A percentile compares a stretch with the other conserved stretches of the same genome.
Conservation (phyloP, 1,140 invertebrate genomes). For the Trichogramma pretiosum region DNA sequence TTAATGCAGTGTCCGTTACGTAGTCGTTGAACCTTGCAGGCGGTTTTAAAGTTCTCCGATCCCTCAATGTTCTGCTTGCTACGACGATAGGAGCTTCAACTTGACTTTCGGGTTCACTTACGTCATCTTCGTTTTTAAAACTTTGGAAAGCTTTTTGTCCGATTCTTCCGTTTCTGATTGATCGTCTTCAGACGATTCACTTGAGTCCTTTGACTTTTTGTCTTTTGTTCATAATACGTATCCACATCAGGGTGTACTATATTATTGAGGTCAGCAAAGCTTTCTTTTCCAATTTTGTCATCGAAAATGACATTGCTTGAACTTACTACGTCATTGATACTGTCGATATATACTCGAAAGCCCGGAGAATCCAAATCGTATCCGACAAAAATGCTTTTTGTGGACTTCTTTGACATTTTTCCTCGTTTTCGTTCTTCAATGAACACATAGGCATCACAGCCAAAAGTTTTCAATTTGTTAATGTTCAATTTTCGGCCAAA, state of each 20-base stretch:
- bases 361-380: slow-evolving; percentile 15
- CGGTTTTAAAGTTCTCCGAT: background rate
- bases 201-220: background rate
- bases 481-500: slow-evolving; percentile 6
- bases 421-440: slow-evolving; percentile 13
- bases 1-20: background rate
- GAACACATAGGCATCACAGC: slow-evolving; percentile 15
- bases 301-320: background rate
- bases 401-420: slow-evolving; percentile 18
- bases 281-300: background rate
- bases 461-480: slow-evolving; percentile 16
- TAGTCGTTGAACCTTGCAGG: background rate
- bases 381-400: slow-evolving; percentile 19
- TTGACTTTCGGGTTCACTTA: background rate
- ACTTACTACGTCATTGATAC: background rate
- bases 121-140: background rate
- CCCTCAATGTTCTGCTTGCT: no score
- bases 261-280: background rate
- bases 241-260: no score
- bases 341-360: background rate
- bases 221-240: background rate
- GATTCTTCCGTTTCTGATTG: background rate
- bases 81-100: background rate
- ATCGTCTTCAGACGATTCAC: background rate
- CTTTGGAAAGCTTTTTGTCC: background rate